Evolutionary conservation across 2,888 invertebrate species (phyloP).

Genomic region (Tolmerus cingulatus): DNA sequence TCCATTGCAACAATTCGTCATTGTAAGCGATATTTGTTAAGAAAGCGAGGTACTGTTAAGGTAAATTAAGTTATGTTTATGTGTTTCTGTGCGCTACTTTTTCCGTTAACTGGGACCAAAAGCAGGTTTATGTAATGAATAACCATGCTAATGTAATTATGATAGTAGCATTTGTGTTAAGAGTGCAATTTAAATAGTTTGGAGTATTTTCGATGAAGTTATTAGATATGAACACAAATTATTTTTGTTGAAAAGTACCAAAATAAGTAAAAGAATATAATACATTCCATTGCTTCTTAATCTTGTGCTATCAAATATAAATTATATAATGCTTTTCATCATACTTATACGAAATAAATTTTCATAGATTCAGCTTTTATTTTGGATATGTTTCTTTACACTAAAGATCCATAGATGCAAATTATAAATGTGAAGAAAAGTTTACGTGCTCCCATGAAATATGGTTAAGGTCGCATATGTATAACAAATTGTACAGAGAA

Average conservation of each 20-base stretch:
- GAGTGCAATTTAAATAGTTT: not conserved
- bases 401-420: not conserved
- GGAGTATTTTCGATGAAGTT: not conserved
- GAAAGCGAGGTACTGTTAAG: not conserved
- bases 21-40: not conserved
- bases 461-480: not conserved
- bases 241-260: too few species aligned
- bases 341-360: too few species aligned
- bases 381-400: not conserved
- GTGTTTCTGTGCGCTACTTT: not conserved
- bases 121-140: too few species aligned
- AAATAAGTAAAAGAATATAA: too few species aligned
- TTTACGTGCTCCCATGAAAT: not conserved
- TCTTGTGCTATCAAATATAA: too few species aligned
- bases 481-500: not conserved
- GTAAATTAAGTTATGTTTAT: not conserved
- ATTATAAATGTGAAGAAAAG: not conserved
- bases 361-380: too few species aligned
- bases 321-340: too few species aligned
- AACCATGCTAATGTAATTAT: not conserved
- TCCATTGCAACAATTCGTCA: not conserved
- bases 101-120: not conserved
- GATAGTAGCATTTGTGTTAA: not conserved
- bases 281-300: too few species aligned
- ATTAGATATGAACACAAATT: not conserved